These are phyloP conservation scores for Colinus virginianus DNA, from an alignment of 2,113 vertebrate genomes.

Conservation along the genomic window DNA sequence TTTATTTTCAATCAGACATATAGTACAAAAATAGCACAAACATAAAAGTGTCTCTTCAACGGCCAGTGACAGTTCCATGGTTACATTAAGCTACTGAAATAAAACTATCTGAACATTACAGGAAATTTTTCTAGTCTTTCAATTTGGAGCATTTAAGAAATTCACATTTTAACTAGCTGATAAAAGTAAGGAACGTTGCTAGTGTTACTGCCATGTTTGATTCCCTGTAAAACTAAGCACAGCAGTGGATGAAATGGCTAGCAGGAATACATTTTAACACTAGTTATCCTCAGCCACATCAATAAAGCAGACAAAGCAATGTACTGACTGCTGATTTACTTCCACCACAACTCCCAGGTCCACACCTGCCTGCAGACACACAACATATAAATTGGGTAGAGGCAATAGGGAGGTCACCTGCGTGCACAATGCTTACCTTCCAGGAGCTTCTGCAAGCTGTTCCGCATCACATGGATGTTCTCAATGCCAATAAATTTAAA, in stretches of 20 bases:
- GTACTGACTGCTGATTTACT: not conserved
- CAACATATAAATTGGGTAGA: not conserved
- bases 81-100: not conserved
- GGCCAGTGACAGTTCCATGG: not conserved
- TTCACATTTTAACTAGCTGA: not conserved
- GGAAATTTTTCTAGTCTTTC: not conserved
- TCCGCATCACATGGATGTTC: constrained; percentile 88
- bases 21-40: not conserved
- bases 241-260: not conserved
- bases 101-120: not conserved
- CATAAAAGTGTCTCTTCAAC: not conserved
- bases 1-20: not conserved
- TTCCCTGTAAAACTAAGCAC: not conserved
- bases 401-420: too few species aligned
- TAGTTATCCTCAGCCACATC: not conserved
- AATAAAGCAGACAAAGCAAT: not conserved
- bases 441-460: constrained; percentile 85
- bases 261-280: not conserved
- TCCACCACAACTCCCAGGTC: not conserved
- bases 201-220: not conserved
- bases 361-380: fast-evolving
- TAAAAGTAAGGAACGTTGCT: not conserved
- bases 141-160: not conserved
- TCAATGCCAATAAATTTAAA: constrained; percentile 88
- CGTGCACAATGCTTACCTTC: constrained; percentile 77